These are phyloP conservation scores for Biston betularia DNA, from an alignment of 2,888 invertebrate genomes.

Conservation along the genomic window DNA sequence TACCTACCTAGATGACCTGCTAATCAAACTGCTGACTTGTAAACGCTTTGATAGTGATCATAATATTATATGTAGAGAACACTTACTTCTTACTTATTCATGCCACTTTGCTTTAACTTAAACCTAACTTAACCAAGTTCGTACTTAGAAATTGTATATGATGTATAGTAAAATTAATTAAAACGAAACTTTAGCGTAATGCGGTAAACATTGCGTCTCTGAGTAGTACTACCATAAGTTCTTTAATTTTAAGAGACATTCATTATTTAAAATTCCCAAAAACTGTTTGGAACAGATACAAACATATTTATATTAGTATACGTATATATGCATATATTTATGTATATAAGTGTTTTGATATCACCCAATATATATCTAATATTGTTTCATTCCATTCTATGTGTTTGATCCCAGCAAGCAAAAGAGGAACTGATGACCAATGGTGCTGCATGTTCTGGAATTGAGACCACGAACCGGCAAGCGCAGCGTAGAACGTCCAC, in stretches of 20 bases:
- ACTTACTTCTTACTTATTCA: background rate
- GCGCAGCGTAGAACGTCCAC: too few species aligned
- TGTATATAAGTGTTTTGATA: too few species aligned
- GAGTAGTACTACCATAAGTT: slow-evolving; percentile 10
- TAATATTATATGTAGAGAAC: background rate
- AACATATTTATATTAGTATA: too few species aligned
- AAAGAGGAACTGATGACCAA: too few species aligned
- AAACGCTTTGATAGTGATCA: background rate
- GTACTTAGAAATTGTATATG: slow-evolving; percentile 1
- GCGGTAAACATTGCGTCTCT: slow-evolving; percentile 22
- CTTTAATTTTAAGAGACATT: background rate
- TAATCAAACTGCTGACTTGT: background rate
- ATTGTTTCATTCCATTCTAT: too few species aligned
- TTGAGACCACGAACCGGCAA: too few species aligned
- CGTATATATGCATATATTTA: too few species aligned
- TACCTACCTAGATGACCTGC: too few species aligned
- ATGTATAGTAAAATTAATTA: slow-evolving; percentile 29
- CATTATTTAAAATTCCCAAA: background rate
- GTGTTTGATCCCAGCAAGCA: too few species aligned
- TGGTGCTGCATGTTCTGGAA: too few species aligned
- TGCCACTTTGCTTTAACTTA: background rate
- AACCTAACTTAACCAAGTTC: background rate
- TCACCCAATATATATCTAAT: too few species aligned
- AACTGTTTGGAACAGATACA: too few species aligned
- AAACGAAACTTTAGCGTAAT: slow-evolving; percentile 26